Base-by-base conservation (phyloP, 2,888 invertebrate genomes). In the Xestoiulus laeticollis region DNA sequence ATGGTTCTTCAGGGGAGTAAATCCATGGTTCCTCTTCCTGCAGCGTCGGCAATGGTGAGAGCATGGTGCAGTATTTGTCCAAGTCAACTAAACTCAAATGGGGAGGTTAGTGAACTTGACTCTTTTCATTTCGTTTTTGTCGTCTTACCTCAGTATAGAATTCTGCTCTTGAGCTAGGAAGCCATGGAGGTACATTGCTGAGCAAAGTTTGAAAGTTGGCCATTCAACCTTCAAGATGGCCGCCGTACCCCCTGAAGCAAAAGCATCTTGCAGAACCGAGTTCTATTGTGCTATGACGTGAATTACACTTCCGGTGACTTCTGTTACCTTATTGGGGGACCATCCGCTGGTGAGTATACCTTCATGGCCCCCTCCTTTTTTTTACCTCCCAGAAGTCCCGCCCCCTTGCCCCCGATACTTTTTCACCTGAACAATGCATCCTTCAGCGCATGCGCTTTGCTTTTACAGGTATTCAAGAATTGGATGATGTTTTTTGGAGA, bases 211-310 rank as follows among this genome's bases (percentile, higher is more conserved):
- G n/a, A n/a, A n/a, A n/a, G n/a, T n/a, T 78, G 78, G 78, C 30
- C 78, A 78, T 78, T 68, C 78, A 78, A 78, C 78, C 78, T 78
- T 30, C 78, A 78, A 78, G 78, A 78, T 78, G 78, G 78, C 78
- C 78, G 78, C 78, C 78, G 14, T 30, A 78, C 78, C 78, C 78
- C 78, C 78, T 78, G 30, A 78, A 78, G 78, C 78, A 78, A 78
- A 30, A 10, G 30, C 78, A 78, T 78, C 78, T 14, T 30, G 78
- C 78, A 78, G 78, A 78, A 30, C 78, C 30, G 30, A 30, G 4
- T 78, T 30, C 30, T 78, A 78, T 78, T 78, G 30, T 30, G 12
- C 2, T 12, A 26, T 78, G 78, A 78, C 78, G 78, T 78, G 30
- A 26, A 26, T 14, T 78, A 30, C 26, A 78, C 30, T 78, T 78